Evolutionary conservation across 2,797 vertebrate genomes (phyloP).

Genomic region (Vultur gryphus): DNA sequence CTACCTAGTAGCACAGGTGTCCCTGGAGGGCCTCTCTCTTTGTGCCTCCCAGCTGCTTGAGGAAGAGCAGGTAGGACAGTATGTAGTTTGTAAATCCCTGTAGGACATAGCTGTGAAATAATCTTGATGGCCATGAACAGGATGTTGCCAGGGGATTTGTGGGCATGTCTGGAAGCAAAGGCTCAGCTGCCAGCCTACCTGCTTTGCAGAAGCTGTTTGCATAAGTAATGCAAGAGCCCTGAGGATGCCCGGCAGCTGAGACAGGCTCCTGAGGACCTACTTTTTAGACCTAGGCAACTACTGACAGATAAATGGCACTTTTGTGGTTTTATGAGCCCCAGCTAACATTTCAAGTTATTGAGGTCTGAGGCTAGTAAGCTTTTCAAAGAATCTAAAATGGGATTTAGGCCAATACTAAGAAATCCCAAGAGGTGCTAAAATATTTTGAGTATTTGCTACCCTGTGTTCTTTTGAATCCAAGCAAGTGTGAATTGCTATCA

Average conservation of each 20-base stretch:
- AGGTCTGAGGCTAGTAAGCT: neutral
- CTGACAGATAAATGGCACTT: slow-evolving; percentile 11
- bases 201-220: neutral
- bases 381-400: neutral
- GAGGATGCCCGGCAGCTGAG: neutral
- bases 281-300: neutral
- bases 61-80: neutral
- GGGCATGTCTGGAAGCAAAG: neutral
- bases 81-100: neutral
- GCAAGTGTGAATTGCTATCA: neutral
- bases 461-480: neutral
- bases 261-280: neutral
- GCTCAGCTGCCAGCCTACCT: neutral
- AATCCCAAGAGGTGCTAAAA: slow-evolving; percentile 7
- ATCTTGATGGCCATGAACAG: neutral
- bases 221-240: neutral
- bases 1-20: neutral
- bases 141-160: neutral
- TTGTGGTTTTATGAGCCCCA: neutral
- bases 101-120: neutral
- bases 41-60: neutral
- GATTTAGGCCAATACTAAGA: neutral
- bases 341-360: neutral
- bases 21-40: neutral
- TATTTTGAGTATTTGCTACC: neutral